These are phyloP conservation scores for Anguilla japonica DNA, from an alignment of 2,113 vertebrate species.

Conservation along the genomic window DNA sequence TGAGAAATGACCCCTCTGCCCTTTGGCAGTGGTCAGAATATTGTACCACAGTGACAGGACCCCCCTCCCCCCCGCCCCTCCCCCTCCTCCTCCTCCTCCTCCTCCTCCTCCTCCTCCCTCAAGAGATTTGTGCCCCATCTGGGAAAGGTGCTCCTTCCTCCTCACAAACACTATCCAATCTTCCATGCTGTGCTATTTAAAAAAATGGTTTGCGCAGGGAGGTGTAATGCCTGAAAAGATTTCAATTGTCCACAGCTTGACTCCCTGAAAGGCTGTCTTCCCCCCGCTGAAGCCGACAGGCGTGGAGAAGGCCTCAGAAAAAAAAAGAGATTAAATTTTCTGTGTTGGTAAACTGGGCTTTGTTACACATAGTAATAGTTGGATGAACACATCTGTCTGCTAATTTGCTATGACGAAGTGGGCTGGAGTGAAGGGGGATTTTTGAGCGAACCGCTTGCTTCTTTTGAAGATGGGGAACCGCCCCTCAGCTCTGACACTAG, in stretches of 20 bases:
- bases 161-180: constrained; percentile 3
- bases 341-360: constrained; percentile 23
- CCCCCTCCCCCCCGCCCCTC: background rate
- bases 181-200: constrained; percentile 4
- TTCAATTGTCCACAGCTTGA: constrained; percentile 5
- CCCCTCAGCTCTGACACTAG: background rate
- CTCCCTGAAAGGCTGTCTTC: background rate
- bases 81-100: background rate
- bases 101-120: background rate
- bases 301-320: background rate
- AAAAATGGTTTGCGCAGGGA: background rate
- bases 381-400: constrained; percentile 65
- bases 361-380: constrained; percentile 47
- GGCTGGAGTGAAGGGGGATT: constrained; percentile 58
- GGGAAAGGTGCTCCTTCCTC: background rate
- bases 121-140: background rate
- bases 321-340: background rate
- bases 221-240: constrained; percentile 17
- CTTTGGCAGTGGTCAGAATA: background rate
- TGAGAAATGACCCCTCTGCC: background rate
- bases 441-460: constrained; percentile 26
- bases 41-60: background rate
- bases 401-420: constrained; percentile 68
- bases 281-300: background rate
- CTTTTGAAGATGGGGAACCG: background rate